Percentiles rank a stretch among this genome's conserved stretches.
phyloP scores from a whole-genome alignment of 1,140 invertebrate species.

The Manduca sexta region DNA sequence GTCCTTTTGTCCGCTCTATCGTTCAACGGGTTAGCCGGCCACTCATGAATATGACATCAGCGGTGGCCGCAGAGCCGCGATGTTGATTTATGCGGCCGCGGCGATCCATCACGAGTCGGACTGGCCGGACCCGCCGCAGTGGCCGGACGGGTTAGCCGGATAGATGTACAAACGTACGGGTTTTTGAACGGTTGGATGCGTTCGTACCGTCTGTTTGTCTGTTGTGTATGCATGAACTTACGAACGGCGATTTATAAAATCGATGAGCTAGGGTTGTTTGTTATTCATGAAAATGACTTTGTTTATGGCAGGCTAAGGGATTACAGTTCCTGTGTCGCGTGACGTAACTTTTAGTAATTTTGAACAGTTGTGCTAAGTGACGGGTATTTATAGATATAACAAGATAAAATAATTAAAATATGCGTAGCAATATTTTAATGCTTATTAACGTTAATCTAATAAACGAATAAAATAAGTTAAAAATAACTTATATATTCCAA shows the following conservation, averaged over 20 bases:
- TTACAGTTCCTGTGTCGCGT: too few relatives aligned
- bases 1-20: conserved; percentile 30
- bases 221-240: conserved; percentile 36
- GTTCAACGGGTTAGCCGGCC: conserved; percentile 28
- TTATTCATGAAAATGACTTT: too few relatives aligned
- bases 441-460: too few relatives aligned
- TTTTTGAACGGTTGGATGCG: not conserved
- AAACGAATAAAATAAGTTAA: too few relatives aligned
- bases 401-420: too few relatives aligned
- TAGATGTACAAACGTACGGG: conserved; percentile 6
- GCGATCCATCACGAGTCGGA: conserved; percentile 43
- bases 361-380: too few relatives aligned
- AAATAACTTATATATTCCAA: too few relatives aligned
- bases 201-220: conserved; percentile 14
- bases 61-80: conserved; percentile 39
- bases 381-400: too few relatives aligned
- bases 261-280: conserved; percentile 6
- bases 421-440: too few relatives aligned
- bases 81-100: conserved; percentile 49
- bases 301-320: not conserved
- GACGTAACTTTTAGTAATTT: too few relatives aligned
- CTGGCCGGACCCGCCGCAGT: not conserved
- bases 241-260: conserved; percentile 24
- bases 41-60: conserved; percentile 67
- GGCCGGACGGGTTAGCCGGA: conserved; percentile 1